A percentile compares a stretch with the other conserved stretches of the same genome.
Evolutionary conservation across 2,888 invertebrate genomes (phyloP).

Genomic region (Rhagium mordax): DNA sequence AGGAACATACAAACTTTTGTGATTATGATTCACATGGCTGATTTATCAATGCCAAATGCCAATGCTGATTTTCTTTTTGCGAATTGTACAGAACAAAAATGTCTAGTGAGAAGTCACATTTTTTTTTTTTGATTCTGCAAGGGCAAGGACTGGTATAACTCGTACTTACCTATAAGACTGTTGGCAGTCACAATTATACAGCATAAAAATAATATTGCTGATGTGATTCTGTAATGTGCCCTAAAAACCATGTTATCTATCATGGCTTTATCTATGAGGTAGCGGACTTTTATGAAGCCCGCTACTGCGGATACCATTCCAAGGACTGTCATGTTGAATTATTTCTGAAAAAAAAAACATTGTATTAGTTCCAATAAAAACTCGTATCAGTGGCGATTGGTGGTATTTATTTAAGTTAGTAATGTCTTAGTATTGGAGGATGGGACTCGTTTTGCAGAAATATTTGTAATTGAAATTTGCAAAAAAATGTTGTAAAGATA

Average conservation of each 20-base stretch:
- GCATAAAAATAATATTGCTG: slow-evolving; percentile 87
- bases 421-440: no score
- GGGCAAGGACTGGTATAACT: no score
- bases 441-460: no score
- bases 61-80: no score
- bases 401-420: no score
- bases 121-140: no score
- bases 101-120: no score
- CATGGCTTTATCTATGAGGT: slow-evolving; percentile 89
- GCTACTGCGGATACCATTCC: slow-evolving; percentile 91
- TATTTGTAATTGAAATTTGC: no score
- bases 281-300: slow-evolving; percentile 92
- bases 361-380: not conserved
- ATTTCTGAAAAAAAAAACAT: slow-evolving; percentile 50
- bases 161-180: slow-evolving; percentile 91
- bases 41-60: no score
- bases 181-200: slow-evolving; percentile 92
- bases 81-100: no score
- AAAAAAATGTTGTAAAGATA: no score
- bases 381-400: not conserved
- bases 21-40: no score
- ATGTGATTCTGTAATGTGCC: slow-evolving; percentile 90
- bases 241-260: slow-evolving; percentile 93
- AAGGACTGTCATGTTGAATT: slow-evolving; percentile 81
- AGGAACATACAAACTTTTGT: not conserved